A percentile compares a stretch with the other conserved stretches of the same genome.
Evolutionary conservation across 2,113 vertebrate genomes (phyloP).

Genomic region (Apodemus speciosus): DNA sequence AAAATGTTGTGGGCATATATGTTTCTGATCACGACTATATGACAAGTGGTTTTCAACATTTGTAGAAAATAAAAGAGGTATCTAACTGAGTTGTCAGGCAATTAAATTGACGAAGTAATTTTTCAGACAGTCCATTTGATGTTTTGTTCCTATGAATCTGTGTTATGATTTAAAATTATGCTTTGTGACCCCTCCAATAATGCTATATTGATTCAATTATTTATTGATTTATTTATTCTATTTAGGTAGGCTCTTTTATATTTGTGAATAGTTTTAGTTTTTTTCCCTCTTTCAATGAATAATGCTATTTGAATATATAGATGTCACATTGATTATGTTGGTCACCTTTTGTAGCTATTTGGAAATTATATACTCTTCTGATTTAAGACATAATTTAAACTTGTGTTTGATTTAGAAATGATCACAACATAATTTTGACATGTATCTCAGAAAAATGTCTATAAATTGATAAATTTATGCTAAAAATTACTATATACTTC

Average conservation of each 20-base stretch:
- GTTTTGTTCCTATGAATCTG: neutral
- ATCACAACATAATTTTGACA: neutral
- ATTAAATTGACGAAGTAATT: conserved; percentile 24
- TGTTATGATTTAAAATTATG: neutral
- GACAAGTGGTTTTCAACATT: neutral
- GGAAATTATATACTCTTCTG: neutral
- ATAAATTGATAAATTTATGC: neutral
- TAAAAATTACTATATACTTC: too few relatives aligned
- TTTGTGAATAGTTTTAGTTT: neutral
- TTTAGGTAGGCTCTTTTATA: neutral
- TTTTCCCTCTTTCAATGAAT: neutral
- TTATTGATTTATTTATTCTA: neutral
- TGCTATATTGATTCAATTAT: neutral
- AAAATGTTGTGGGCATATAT: neutral
- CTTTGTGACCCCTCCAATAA: neutral
- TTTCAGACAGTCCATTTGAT: neutral
- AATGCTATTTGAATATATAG: neutral
- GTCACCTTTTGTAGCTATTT: neutral
- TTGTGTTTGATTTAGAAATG: neutral
- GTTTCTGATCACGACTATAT: neutral
- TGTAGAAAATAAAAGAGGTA: neutral
- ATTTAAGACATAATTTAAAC: neutral
- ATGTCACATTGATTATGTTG: neutral
- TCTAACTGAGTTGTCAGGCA: neutral
- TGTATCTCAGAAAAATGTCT: conserved; percentile 28